These are phyloP conservation scores for Armadillidium nasatum DNA, from an alignment of 1,140 invertebrate genomes.

Conservation along the genomic window DNA sequence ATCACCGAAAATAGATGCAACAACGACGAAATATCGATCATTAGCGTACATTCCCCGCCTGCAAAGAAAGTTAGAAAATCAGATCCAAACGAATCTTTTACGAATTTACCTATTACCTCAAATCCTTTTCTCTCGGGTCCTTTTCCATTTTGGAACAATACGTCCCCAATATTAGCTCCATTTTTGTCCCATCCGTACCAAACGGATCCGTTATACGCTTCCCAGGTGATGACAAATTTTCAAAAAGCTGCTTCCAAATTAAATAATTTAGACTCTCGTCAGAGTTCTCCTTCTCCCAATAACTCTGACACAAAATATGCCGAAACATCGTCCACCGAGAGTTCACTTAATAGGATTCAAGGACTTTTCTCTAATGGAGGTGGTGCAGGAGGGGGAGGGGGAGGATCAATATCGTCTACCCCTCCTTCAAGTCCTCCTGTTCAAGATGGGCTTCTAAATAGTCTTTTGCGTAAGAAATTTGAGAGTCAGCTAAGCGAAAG, in stretches of 20 bases:
- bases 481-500: background rate
- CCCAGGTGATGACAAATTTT: conserved; percentile 71
- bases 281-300: background rate
- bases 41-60: conserved; percentile 17
- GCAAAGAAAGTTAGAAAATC: conserved; percentile 58
- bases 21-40: conserved; percentile 34
- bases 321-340: background rate
- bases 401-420: background rate
- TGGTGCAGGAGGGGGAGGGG: background rate
- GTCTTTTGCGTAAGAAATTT: background rate
- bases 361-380: background rate
- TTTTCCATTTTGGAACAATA: conserved; percentile 46
- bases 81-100: conserved; percentile 57
- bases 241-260: conserved; percentile 59
- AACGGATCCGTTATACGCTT: conserved; percentile 65
- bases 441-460: background rate
- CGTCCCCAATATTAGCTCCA: conserved; percentile 62
- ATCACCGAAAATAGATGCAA: conserved; percentile 21
- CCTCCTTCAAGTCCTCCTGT: background rate
- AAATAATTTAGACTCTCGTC: background rate
- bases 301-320: background rate
- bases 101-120: conserved; percentile 41
- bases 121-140: conserved; percentile 41
- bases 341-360: background rate
- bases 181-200: conserved; percentile 56